Percentiles rank a stretch among this genome's conserved stretches.
phyloP scores from a whole-genome alignment of 2,888 invertebrate genomes.

The Diaphora mendica region DNA sequence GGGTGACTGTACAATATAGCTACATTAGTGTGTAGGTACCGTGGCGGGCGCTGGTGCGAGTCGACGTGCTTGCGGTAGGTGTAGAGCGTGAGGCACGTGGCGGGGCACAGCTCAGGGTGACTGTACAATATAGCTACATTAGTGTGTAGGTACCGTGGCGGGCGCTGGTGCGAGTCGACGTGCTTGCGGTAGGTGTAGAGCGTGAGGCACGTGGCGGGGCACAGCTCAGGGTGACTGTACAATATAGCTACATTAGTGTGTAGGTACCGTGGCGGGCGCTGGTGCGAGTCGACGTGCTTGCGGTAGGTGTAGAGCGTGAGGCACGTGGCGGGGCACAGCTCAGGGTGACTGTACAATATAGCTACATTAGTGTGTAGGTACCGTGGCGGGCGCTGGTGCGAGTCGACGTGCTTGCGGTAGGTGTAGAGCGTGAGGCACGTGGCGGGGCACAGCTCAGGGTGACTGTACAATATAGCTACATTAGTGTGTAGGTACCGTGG shows the following conservation, averaged over 20 bases:
- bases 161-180: not conserved
- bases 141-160: not conserved
- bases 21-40: not conserved
- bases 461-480: too few relatives aligned
- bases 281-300: not conserved
- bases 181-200: not conserved
- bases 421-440: not conserved
- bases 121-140: too few relatives aligned
- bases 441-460: not conserved
- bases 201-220: not conserved
- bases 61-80: not conserved
- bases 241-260: not conserved
- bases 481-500: not conserved
- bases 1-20: too few relatives aligned
- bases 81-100: not conserved
- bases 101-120: not conserved
- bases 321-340: constrained; percentile 2
- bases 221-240: not conserved
- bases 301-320: not conserved
- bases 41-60: not conserved
- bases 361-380: not conserved
- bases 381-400: not conserved
- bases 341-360: too few relatives aligned
- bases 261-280: not conserved
- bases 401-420: not conserved